These are phyloP conservation scores for Triplophysa yarkandensis DNA, from an alignment of 2,797 vertebrate species.

Conservation along the genomic window DNA sequence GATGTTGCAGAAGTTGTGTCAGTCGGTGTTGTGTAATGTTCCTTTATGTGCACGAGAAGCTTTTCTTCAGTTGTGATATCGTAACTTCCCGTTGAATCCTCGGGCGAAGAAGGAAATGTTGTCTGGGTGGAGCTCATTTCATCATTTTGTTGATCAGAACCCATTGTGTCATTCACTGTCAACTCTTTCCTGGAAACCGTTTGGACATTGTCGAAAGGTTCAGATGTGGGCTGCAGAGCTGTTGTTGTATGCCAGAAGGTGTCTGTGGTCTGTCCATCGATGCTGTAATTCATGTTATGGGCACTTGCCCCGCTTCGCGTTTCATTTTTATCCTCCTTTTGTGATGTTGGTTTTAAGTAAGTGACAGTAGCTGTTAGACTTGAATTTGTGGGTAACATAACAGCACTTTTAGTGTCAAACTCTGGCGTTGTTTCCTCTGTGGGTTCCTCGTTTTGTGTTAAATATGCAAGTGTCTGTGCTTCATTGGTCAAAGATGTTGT, in stretches of 20 bases:
- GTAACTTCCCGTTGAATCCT: constrained; percentile 17
- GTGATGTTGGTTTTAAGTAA: background rate
- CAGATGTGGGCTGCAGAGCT: background rate
- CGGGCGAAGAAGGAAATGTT: background rate
- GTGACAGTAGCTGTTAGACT: background rate
- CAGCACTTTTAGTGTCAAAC: background rate
- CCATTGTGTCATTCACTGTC: background rate
- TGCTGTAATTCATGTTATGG: background rate
- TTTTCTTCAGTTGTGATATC: background rate
- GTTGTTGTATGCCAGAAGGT: background rate
- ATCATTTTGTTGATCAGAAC: background rate
- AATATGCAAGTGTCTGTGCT: background rate
- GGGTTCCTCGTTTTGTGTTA: background rate
- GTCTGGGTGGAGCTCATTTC: constrained; percentile 27
- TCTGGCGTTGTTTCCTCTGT: background rate
- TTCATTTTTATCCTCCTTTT: background rate
- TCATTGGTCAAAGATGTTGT: background rate
- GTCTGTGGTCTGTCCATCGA: background rate
- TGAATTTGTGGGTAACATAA: background rate
- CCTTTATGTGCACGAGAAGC: background rate
- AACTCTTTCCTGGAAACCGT: constrained; percentile 4
- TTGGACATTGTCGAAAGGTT: background rate
- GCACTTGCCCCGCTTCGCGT: constrained; percentile 26
- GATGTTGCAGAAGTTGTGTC: background rate
- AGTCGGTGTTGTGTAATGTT: constrained; percentile 24